Evolutionary conservation across 2,113 vertebrate species (phyloP).

Genomic region (Oreochromis spilurus): DNA sequence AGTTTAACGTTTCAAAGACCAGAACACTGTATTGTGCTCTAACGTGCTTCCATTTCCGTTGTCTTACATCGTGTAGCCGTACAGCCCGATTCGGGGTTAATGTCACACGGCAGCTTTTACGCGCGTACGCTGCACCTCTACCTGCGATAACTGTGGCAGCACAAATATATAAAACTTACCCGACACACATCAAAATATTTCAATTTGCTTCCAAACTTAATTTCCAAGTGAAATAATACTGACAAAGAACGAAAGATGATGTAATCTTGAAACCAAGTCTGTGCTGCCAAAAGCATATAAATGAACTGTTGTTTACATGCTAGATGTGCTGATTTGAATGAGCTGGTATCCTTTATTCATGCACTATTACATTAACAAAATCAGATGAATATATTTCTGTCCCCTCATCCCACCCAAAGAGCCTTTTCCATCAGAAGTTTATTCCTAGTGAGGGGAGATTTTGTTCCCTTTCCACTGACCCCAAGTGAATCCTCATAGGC

Average conservation of each 20-base stretch:
- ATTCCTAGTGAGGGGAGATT: background rate
- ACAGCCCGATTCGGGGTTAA: background rate
- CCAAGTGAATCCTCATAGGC: background rate
- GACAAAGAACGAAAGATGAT: background rate
- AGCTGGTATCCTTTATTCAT: background rate
- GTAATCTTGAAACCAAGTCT: background rate
- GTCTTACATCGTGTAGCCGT: background rate
- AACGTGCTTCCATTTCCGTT: background rate
- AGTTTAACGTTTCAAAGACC: background rate
- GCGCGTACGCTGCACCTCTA: background rate
- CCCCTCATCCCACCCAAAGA: background rate
- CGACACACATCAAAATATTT: background rate
- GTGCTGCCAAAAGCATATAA: background rate
- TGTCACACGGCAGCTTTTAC: background rate
- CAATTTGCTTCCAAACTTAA: background rate
- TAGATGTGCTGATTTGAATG: background rate
- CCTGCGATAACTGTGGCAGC: background rate
- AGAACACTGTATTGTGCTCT: background rate
- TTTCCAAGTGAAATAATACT: background rate
- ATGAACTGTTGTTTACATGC: background rate
- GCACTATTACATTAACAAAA: background rate
- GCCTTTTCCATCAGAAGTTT: background rate
- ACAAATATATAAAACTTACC: background rate
- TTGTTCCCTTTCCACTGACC: background rate
- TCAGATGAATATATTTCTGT: background rate